Evolutionary conservation across 2,113 vertebrate species (phyloP), one percentile per base, ranked within the genome.

Genomic region (Rhinogobius similis): DNA sequence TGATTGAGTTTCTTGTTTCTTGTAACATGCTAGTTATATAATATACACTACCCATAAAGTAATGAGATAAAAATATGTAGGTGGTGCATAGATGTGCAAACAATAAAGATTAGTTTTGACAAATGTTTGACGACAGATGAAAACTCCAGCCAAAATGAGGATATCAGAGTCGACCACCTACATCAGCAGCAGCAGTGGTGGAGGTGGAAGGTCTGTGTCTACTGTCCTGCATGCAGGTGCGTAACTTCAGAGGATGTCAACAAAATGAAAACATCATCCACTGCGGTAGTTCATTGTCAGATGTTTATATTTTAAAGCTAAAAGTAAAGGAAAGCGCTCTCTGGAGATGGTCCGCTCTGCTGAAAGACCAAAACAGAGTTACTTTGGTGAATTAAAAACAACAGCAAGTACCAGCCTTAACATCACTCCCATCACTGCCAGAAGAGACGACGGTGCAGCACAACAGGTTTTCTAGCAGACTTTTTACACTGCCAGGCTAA

Each of bases 131-230:
- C 53, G 71, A 36, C 75, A 98, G 97, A 38, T 79, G 56, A 82
- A 76, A 73, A 90, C 92, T 2, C 90, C 95, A 68, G 68, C 9
- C 65, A 95, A 77, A 87, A 94, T 68, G 72, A 97, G 94, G 88
- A 83, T 95, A 61, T 98, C 96, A 32, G 95, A 96, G 89, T 94
- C 95, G 41, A 93, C 91, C 10, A 83, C 91, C 69, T 76, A 91
- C 69, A 83, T 96, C 75, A 78, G 91, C 75, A 90, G 86, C 43
- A 55, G 82, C 44, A 52, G 87, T 0, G 88, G 89, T 68, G 82
- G 79, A 72, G 82, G 87, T 36, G 56, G 38, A 26, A 77, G 67
- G n/a, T 82, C 82, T 12, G 44, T 82, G 62, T 87, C 77, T 74
- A 69, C 63, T 63, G 76, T 81, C 24, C 64, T 77, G 29, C 29